Evolutionary conservation across 2,797 vertebrate genomes (phyloP).

Genomic region (Acrossocheilus wenchowensis): DNA sequence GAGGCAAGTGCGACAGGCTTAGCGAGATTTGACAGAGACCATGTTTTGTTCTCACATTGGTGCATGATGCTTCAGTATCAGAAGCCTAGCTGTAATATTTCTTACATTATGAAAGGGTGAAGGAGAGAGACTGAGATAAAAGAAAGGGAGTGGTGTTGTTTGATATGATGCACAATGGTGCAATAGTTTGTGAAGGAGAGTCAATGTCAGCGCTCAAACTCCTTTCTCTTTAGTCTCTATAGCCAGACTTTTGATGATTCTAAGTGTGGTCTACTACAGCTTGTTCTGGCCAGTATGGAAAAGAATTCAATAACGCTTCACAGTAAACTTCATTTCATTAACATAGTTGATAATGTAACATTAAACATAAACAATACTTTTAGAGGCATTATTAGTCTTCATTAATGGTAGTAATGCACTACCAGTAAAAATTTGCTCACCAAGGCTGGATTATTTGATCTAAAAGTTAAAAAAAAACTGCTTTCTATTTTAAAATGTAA

Average conservation of each 20-base stretch:
- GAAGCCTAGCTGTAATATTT: constrained; percentile 28
- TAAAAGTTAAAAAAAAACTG: too few relatives aligned
- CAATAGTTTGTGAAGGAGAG: constrained; percentile 5
- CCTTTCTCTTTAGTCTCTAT: neutral
- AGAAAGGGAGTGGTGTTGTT: neutral
- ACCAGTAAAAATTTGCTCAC: too few relatives aligned
- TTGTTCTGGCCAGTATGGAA: neutral
- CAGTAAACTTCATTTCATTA: too few relatives aligned
- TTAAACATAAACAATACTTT: neutral
- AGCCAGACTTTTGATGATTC: constrained; percentile 1
- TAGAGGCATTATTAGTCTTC: neutral
- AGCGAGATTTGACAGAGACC: constrained; percentile 17
- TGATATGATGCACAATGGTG: constrained; percentile 28
- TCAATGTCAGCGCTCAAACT: neutral
- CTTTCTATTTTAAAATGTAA: too few relatives aligned
- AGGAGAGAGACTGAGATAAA: neutral
- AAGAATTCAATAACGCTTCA: too few relatives aligned
- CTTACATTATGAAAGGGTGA: neutral
- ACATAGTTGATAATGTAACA: neutral
- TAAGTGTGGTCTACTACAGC: neutral
- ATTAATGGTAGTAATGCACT: too few relatives aligned
- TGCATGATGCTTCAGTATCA: constrained; percentile 9
- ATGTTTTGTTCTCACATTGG: neutral
- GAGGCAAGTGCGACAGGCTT: constrained; percentile 13
- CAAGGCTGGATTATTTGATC: too few relatives aligned